Evolutionary conservation across 2,888 invertebrate genomes (phyloP).

Genomic region (Macrosoma leucophasiata): DNA sequence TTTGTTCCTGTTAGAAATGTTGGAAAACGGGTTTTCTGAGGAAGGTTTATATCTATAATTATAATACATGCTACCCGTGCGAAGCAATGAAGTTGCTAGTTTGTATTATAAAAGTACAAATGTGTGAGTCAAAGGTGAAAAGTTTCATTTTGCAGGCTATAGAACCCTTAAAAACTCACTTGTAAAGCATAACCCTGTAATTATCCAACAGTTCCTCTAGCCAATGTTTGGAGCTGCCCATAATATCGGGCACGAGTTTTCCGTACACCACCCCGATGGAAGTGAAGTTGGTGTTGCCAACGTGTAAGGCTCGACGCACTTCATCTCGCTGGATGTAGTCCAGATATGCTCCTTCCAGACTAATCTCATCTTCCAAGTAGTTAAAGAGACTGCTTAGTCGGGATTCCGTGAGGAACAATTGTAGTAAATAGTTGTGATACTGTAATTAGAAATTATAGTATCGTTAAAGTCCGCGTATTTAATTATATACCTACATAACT

Average conservation of each 20-base stretch:
- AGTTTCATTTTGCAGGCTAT: too few relatives aligned
- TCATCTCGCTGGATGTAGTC: background rate
- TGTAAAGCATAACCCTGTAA: conserved; percentile 72
- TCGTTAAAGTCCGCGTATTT: background rate
- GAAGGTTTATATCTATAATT: too few relatives aligned
- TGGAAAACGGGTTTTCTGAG: too few relatives aligned
- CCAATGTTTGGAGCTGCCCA: conserved; percentile 77
- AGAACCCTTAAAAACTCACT: too few relatives aligned
- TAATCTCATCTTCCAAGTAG: conserved; percentile 33
- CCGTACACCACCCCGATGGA: conserved; percentile 70
- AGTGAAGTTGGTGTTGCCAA: conserved; percentile 47
- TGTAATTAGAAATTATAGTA: conserved; percentile 3
- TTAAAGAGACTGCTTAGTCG: background rate
- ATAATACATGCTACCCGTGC: too few relatives aligned
- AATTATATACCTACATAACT: background rate
- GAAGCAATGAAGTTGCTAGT: too few relatives aligned
- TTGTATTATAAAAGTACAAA: too few relatives aligned
- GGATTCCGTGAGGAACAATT: background rate
- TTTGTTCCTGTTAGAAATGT: too few relatives aligned
- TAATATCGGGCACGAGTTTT: conserved; percentile 79
- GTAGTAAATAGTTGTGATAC: background rate
- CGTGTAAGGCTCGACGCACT: conserved; percentile 30
- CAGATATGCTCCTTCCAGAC: background rate
- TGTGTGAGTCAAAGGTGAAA: too few relatives aligned
- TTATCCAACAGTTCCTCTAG: conserved; percentile 74